These are phyloP conservation scores for Sternotherus odoratus DNA, from an alignment of 2,797 vertebrate genomes.

Conservation along the genomic window DNA sequence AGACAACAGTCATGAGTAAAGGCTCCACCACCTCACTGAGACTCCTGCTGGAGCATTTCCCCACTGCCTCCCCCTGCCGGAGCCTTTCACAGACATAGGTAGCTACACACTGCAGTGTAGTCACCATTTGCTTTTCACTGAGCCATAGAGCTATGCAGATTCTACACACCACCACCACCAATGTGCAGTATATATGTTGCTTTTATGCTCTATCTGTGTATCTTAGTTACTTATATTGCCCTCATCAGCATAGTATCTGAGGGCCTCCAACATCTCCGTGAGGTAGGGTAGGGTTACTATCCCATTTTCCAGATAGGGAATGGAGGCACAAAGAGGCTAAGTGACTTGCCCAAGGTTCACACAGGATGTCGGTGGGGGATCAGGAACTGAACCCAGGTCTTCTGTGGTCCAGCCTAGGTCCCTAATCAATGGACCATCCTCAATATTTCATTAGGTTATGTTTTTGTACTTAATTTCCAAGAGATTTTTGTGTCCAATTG, in stretches of 20 bases:
- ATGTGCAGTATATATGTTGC: too few relatives aligned
- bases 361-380: not conserved
- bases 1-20: not conserved
- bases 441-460: not conserved
- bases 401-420: not conserved
- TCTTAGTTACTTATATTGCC: not conserved
- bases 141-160: not conserved
- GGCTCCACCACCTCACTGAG: not conserved
- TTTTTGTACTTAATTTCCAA: too few relatives aligned
- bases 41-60: not conserved
- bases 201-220: not conserved
- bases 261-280: not conserved
- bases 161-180: not conserved
- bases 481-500: too few relatives aligned
- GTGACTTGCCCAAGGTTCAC: rapidly evolving
- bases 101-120: not conserved
- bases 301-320: not conserved
- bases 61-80: not conserved
- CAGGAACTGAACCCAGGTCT: not conserved
- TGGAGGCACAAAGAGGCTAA: not conserved
- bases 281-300: not conserved
- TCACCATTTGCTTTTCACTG: not conserved
- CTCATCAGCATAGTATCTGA: not conserved
- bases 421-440: not conserved
- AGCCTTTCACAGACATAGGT: not conserved